Evolutionary conservation across 2,797 vertebrate species (phyloP), one percentile per base, ranked within the genome.

Genomic region (Siniperca undulata): DNA sequence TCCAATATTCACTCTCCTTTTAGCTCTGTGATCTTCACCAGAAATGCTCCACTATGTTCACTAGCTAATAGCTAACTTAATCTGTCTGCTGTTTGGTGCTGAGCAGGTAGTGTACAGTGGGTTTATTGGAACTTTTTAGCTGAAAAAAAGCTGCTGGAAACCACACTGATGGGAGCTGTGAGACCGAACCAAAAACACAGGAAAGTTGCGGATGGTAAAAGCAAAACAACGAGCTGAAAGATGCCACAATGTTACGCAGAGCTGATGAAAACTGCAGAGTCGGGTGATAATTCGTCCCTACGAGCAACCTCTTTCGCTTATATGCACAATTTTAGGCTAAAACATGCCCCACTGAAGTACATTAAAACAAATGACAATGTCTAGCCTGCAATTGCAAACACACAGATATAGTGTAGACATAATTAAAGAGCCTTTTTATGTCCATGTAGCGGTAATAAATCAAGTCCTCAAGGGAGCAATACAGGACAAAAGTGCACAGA

Each of bases 401-500:
- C 48, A 38, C 59, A 59, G 12, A 36, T 13, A 66, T 55, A 20
- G 30, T 16, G 13, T n/a, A 12, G 36, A 59, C 5, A 42, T 36
- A 27, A 50, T 56, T 60, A 50, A 55, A 24, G 38, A 70, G 48
- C 46, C 52, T 16, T 56, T n/a, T 17, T 19, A 36, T 14, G 11
- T 44, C 10, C 8, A 14, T 70, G 30, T 22, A 56, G 7, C 2
- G 0, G 53, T n/a, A 65, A 74, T 77, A 73, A 44, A 62, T 53
- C 58, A 1, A 30, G 5, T 40, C 64, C 62, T 69, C n/a, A 7
- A 27, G 40, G 53, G 46, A 60, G 30, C n/a, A 36, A 7, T 58
- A 24, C 46, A 84, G 68, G 56, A 62, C 55, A n/a, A 42, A 70
- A 46, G 40, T 20, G 48, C 9, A 55, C 6, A 30, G n/a, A 69